Conservation (phyloP, 2,888 invertebrate species). For the Mythimna vitellina region DNA sequence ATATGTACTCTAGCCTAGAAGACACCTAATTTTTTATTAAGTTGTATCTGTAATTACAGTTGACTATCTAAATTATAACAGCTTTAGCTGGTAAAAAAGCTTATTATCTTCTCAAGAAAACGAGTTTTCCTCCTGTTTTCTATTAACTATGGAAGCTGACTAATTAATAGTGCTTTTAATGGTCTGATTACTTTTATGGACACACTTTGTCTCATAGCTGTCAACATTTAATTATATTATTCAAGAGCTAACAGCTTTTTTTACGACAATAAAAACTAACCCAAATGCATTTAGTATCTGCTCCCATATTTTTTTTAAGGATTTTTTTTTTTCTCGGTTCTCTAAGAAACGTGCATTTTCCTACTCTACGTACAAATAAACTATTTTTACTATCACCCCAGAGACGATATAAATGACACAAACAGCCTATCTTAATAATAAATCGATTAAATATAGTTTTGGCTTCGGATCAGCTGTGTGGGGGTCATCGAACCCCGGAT, state of each 20-base stretch:
- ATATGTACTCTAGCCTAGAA: too few relatives aligned
- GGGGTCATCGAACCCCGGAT: conserved; percentile 56
- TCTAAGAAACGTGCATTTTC: not conserved
- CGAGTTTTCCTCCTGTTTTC: not conserved
- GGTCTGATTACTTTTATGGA: not conserved
- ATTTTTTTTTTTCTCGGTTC: not conserved
- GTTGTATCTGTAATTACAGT: not conserved
- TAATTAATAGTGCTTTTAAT: conserved; percentile 16
- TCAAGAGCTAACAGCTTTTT: not conserved
- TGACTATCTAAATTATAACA: not conserved
- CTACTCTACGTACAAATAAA: not conserved
- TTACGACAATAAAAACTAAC: not conserved
- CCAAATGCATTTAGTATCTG: not conserved
- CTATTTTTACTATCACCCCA: conserved; percentile 16
- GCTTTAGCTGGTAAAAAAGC: not conserved
- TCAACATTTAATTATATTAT: conserved; percentile 15
- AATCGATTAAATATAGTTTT: conserved; percentile 55
- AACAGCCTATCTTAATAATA: conserved; percentile 34
- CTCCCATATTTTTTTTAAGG: too few relatives aligned
- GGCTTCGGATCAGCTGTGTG: conserved; percentile 64
- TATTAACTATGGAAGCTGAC: conserved; percentile 1
- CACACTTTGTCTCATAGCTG: not conserved
- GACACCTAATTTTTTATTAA: too few relatives aligned
- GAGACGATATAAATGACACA: conserved; percentile 21
- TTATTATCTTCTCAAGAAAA: not conserved